Percentiles rank a stretch among this genome's conserved stretches.
These are phyloP conservation scores for Ciona savignyi DNA, from an alignment of 23 tunicate genomes.

Conservation along the genomic window DNA sequence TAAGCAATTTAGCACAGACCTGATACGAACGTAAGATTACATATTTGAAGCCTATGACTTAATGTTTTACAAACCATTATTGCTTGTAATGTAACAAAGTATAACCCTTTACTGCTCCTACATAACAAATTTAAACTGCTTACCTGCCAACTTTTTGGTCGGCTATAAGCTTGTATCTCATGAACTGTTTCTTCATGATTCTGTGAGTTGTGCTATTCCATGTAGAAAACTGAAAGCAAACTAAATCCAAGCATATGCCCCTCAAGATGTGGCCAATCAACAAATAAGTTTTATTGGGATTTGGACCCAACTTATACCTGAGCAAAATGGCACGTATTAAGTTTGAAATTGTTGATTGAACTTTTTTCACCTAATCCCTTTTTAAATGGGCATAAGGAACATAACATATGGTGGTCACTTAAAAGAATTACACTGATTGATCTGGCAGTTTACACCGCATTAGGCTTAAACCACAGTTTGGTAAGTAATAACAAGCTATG, in stretches of 20 bases:
- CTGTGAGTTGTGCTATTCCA: neutral
- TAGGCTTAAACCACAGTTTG: too few species aligned
- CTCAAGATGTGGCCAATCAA: neutral
- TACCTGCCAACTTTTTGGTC: constrained; percentile 89
- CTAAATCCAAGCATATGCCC: neutral
- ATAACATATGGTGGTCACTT: neutral
- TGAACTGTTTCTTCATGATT: constrained; percentile 62
- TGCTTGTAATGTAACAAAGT: too few species aligned
- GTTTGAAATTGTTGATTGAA: neutral
- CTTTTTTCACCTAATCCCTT: neutral
- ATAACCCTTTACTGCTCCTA: too few species aligned
- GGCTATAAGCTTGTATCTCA: constrained; percentile 64
- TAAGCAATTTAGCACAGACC: too few species aligned
- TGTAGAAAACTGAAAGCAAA: neutral
- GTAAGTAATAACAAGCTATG: too few species aligned
- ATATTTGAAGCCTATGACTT: too few species aligned
- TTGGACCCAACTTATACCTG: neutral
- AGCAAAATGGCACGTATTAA: neutral
- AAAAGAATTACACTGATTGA: too few species aligned
- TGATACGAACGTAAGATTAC: too few species aligned
- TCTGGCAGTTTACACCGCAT: too few species aligned
- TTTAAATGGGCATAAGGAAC: too few species aligned
- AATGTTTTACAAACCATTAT: too few species aligned
- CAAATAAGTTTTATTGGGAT: neutral
- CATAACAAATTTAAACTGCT: too few species aligned